Evolutionary conservation across 2,797 vertebrate species (phyloP), one percentile per base, ranked within the genome.

Genomic region (Astyanax mexicanus): DNA sequence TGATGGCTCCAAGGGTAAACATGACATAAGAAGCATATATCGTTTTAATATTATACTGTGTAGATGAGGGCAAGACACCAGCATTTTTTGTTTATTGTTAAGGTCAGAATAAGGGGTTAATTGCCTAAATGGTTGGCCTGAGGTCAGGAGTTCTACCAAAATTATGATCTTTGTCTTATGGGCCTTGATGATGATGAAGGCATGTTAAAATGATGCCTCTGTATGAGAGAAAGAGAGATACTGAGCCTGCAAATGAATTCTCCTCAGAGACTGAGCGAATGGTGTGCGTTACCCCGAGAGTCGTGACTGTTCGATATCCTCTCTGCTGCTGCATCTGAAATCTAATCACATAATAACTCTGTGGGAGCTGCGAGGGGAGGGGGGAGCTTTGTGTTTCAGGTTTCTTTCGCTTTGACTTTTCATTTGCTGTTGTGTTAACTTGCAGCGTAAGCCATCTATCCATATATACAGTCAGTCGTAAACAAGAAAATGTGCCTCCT

Each of bases 311-410:
- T 60, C 51, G 11, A 71, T 72, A 51, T 29, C 19, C 67, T 27
- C 65, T 49, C 47, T 70, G 29, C 61, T 57, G 57, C 40, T 40
- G 61, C 29, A 12, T 65, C 44, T 66, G 72, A 54, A 80, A 75
- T 60, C 68, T 35, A 61, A 67, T 67, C 52, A 29, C n/a, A 3
- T 32, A 52, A 68, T 65, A 57, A 47, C 23, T 44, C 23, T 71
- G 37, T 11, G n/a, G 29, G 55, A n/a, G 27, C 6, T 12, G 38
- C 13, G 54, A 29, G 17, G 10, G 57, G 10, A 35, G 54, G 23
- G 3, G 23, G 0, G 0, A 0, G 21, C 12, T 54, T 27, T 23
- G 23, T 27, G 49, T 52, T 19, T 7, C 57, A n/a, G 9, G 15
- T 60, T 61, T 62, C 21, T 2, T 40, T 62, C 23, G n/a, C 60